Evolutionary conservation across 2,113 vertebrate species (phyloP).

Genomic region (Muntiacus muntjak): DNA sequence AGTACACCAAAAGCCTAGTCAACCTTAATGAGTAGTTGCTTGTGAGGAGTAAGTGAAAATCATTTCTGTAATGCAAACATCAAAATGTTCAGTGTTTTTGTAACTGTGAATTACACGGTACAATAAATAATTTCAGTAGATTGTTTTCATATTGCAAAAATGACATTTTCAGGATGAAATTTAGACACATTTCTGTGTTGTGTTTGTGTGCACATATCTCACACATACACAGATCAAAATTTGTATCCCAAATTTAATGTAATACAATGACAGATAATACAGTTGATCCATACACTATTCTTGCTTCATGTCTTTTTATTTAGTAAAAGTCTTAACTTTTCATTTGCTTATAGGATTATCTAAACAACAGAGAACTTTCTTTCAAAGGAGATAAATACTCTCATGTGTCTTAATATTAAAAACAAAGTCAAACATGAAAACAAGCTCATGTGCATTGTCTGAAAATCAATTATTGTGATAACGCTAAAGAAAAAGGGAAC

Average conservation of each 20-base stretch:
- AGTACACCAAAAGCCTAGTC: background rate
- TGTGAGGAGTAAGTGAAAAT: background rate
- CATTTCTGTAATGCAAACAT: background rate
- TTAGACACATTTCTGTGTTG: background rate
- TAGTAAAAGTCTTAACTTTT: background rate
- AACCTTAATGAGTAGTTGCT: background rate
- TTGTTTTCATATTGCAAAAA: background rate
- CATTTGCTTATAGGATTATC: background rate
- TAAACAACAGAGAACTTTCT: background rate
- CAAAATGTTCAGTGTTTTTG: background rate
- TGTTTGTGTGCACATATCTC: background rate
- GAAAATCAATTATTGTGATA: background rate
- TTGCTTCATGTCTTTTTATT: background rate
- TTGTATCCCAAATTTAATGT: background rate
- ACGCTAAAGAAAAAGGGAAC: background rate
- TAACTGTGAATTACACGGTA: background rate
- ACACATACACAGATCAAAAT: background rate
- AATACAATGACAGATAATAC: background rate
- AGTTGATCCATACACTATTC: background rate
- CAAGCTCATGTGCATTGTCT: background rate
- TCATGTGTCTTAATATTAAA: background rate
- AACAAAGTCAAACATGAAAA: background rate
- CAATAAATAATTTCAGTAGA: background rate
- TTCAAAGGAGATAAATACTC: background rate
- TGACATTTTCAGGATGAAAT: background rate